Percentiles rank a stretch among this genome's conserved stretches.
Evolutionary conservation across 2,113 vertebrate species (phyloP).

Genomic region (Chlamydotis undulata): DNA sequence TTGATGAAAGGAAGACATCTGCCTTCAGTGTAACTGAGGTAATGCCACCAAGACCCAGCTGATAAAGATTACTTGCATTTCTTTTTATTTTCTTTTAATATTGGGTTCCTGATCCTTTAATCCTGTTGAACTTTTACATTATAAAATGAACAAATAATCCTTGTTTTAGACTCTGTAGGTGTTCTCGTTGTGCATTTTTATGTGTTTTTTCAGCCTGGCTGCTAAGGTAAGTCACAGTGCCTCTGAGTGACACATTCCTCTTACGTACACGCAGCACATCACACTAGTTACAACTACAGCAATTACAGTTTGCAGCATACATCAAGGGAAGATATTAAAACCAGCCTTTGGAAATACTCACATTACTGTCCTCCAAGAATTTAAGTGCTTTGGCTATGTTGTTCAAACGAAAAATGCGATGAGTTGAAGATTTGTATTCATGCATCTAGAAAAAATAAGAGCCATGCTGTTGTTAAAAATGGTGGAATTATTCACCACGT

Average conservation of each 20-base stretch:
- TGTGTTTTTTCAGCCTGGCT: conserved; percentile 1
- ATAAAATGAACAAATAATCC: conserved; percentile 31
- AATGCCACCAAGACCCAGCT: background rate
- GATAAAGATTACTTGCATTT: conserved; percentile 13
- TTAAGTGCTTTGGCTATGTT: conserved; percentile 95
- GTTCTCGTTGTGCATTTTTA: background rate
- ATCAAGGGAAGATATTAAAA: background rate
- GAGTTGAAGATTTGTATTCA: conserved; percentile 89
- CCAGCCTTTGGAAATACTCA: conserved; percentile 74
- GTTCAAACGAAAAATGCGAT: conserved; percentile 96
- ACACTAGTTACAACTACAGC: background rate
- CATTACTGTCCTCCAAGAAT: conserved; percentile 94
- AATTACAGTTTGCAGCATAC: background rate
- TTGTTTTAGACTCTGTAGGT: background rate
- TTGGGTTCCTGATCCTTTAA: conserved; percentile 45
- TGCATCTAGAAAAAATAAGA: conserved; percentile 83
- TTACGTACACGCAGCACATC: background rate
- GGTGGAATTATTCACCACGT: background rate
- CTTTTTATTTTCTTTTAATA: conserved; percentile 55
- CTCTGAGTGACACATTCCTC: background rate
- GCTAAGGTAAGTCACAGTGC: background rate
- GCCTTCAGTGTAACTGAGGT: background rate
- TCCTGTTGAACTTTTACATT: conserved; percentile 45
- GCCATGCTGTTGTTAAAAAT: background rate
- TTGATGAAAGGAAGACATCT: background rate